Base-by-base conservation (phyloP, 2,113 vertebrate genomes). In the Danio rerio region DNA sequence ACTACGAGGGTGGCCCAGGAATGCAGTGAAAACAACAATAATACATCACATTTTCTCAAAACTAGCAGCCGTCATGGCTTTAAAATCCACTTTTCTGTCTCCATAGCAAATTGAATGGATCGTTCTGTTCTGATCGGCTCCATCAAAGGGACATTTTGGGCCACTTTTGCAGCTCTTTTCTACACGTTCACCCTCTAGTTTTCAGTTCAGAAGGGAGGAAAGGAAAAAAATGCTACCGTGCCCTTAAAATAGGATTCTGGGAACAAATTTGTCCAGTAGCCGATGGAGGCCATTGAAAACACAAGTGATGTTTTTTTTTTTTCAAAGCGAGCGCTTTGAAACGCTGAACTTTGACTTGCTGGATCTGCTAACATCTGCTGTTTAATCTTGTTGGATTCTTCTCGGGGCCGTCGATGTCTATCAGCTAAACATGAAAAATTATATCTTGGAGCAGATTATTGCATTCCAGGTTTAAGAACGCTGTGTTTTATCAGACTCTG, bases 11-110 rank as follows among this genome's bases (percentile, higher is more conserved):
- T 91, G 91, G 90, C 86, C 78, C 78, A 81, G 90, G 89, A 92
- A 92, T 91, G 81, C 78, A 66, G 70, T 85, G 87, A 88, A 89
- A 89, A 88, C 84, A 92, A 90, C 87, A 88, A 89, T 90, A 87
- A 90, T 53, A 68, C 80, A 82, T 47, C 52, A 84, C 21, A 73
- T 74, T 87, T 75, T 49, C 81, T 73, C 53, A 76, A 80, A 78
- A 69, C 76, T 9, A 43, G 9, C n/a, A 76, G 79, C 81, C 69
- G 18, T 70, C 80, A 72, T 31, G n/a, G 12, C 63, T 52, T 63
- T 79, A 31, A 84, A 76, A 84, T 71, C 11, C 9, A 11, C 0
- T 70, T 74, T 13, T 53, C 18, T 43, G 20, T 58, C 47, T 18
- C 21, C 49, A 62, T 15, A 43, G 21, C 59, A 53, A 9, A 62